Evolutionary conservation across 1,140 invertebrate genomes (phyloP).

Genomic region (Trachelipus rathkii): DNA sequence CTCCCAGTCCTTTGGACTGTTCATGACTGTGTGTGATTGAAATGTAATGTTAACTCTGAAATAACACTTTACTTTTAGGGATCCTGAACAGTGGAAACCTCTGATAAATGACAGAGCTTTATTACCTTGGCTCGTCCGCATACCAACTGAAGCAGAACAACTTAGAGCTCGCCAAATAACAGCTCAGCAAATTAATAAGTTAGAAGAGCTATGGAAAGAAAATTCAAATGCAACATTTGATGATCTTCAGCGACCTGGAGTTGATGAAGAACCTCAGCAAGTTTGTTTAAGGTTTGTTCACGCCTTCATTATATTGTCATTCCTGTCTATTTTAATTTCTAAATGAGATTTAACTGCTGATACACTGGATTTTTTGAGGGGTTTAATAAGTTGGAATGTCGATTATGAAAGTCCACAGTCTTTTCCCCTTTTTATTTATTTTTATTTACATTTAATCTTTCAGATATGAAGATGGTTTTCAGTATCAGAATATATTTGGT

Average conservation of each 20-base stretch:
- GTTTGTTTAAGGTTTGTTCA: constrained; percentile 74
- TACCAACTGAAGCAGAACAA: constrained; percentile 92
- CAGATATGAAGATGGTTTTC: constrained; percentile 96
- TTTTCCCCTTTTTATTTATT: too few species aligned
- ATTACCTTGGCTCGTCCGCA: constrained; percentile 93
- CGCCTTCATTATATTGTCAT: too few species aligned
- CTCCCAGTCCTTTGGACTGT: too few species aligned
- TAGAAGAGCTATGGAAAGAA: constrained; percentile 98
- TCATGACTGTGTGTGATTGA: too few species aligned
- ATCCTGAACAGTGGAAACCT: constrained; percentile 98
- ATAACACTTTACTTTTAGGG: constrained; percentile 54
- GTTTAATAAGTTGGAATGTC: too few species aligned
- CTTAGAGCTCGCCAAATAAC: constrained; percentile 89
- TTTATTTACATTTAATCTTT: not conserved
- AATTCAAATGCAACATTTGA: constrained; percentile 93
- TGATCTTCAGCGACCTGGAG: constrained; percentile 94
- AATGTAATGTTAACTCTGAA: too few species aligned
- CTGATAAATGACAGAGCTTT: constrained; percentile 93
- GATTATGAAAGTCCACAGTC: too few species aligned
- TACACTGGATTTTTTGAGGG: too few species aligned
- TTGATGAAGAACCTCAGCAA: constrained; percentile 95
- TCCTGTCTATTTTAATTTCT: too few species aligned
- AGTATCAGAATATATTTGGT: constrained; percentile 98
- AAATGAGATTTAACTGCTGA: too few species aligned
- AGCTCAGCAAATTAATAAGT: constrained; percentile 92